These are phyloP conservation scores for Hystrix brachyura DNA, from an alignment of 2,113 vertebrate species.

Conservation along the genomic window DNA sequence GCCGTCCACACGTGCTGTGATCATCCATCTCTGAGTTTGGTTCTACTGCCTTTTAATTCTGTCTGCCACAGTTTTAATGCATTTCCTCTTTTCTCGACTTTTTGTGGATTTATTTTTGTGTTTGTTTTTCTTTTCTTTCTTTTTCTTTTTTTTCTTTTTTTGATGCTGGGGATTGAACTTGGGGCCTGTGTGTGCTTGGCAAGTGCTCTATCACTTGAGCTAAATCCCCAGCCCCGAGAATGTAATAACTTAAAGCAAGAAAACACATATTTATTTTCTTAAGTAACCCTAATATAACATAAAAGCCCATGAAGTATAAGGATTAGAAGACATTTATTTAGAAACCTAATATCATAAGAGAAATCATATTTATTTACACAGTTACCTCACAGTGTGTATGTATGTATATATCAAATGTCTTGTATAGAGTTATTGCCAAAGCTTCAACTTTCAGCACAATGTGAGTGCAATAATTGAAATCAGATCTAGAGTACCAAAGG, in stretches of 20 bases:
- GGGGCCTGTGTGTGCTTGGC: too few species aligned
- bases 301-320: not conserved
- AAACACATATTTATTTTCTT: not conserved
- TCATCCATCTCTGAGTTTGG: not conserved
- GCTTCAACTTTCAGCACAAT: not conserved
- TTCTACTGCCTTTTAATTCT: not conserved
- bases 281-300: not conserved
- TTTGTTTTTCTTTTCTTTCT: not conserved
- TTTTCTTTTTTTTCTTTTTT: too few species aligned
- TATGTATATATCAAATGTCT: not conserved
- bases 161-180: too few species aligned
- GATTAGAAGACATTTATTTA: not conserved
- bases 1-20: not conserved
- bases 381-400: not conserved
- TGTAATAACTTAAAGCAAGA: not conserved
- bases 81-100: not conserved
- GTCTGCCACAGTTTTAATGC: not conserved
- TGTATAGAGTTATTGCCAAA: not conserved
- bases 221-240: too few species aligned
- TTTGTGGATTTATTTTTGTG: not conserved
- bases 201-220: too few species aligned
- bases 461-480: not conserved
- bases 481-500: not conserved
- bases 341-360: not conserved
- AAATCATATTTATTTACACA: not conserved